Evolutionary conservation across 2,797 vertebrate genomes (phyloP).

Genomic region (Dendrocincla tyrannina): DNA sequence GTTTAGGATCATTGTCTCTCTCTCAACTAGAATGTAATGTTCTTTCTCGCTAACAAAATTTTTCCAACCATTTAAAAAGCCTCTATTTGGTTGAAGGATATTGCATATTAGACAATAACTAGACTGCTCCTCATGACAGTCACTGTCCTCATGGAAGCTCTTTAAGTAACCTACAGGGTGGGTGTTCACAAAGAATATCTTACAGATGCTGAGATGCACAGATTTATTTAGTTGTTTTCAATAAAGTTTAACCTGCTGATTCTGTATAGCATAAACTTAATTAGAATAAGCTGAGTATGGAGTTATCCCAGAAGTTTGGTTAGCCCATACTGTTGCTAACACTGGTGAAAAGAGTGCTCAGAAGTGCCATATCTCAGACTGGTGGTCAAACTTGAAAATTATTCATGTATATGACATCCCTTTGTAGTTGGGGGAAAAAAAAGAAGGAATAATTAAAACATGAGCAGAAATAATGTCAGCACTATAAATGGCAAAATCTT

Average conservation of each 20-base stretch:
- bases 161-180: neutral
- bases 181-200: neutral
- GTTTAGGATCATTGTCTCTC: slow-evolving; percentile 38
- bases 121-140: neutral
- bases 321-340: neutral
- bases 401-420: neutral
- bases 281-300: neutral
- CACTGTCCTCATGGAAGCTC: neutral
- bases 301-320: neutral
- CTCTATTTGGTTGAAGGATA: slow-evolving; percentile 53
- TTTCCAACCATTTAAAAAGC: slow-evolving; percentile 58
- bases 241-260: neutral
- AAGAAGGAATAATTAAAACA: neutral
- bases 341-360: neutral
- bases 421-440: neutral
- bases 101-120: neutral
- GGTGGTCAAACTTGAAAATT: neutral
- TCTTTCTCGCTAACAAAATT: slow-evolving; percentile 46
- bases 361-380: neutral
- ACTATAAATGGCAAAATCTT: neutral
- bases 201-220: neutral
- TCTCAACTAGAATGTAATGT: slow-evolving; percentile 42
- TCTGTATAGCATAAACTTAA: neutral
- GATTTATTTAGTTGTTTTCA: neutral
- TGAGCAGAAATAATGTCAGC: neutral